Base-by-base conservation (phyloP, 2,888 invertebrate species). In the Tetanocera ferruginea region DNA sequence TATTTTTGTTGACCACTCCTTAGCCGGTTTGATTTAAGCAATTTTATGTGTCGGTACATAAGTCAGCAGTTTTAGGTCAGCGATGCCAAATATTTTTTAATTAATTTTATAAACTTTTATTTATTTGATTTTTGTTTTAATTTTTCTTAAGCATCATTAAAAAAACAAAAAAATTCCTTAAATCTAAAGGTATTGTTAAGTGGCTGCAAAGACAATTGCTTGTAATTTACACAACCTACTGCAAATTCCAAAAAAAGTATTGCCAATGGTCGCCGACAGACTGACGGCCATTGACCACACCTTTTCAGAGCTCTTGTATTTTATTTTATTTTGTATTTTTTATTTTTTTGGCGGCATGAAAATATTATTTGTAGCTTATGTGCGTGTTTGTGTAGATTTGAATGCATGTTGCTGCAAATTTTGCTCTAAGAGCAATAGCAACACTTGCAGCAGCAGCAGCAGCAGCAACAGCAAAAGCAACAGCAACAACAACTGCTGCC, bases 361-460 rank as follows among this genome's bases (percentile, higher is more conserved):
- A 51, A 49, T 23, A 34, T n/a, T n/a, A 51, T 28, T 43, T 51
- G 11, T 25, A 49, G 25, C 2, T 5, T 70, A 25, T 51, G 70
- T 70, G 25, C 52, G 52, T 19, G 23, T 34, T 3, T 6, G 49
- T 51, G 43, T 69, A 25, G 55, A 28, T 14, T 69, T 28, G 49
- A 69, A n/a, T 51, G 28, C 28, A 25, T 55, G 55, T 71, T 71
- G 71, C 31, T 71, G 71, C 64, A 64, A 64, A 64, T 34, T 28
- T 28, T 34, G 17, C 28, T n/a, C 19, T 64, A 64, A 64, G 11
- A 70, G 43, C 17, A 73, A 9, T 23, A 69, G 25, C 34, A 73
- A 49, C 60, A 73, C 43, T 37, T 17, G 57, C 23, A 37, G 71
- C 49, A 79, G 71, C 76, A 23, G 17, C 9, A 51, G 37, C 60